Evolutionary conservation across 2,888 invertebrate species (phyloP), one percentile per base, ranked within the genome.

Genomic region (Nineta flava): DNA sequence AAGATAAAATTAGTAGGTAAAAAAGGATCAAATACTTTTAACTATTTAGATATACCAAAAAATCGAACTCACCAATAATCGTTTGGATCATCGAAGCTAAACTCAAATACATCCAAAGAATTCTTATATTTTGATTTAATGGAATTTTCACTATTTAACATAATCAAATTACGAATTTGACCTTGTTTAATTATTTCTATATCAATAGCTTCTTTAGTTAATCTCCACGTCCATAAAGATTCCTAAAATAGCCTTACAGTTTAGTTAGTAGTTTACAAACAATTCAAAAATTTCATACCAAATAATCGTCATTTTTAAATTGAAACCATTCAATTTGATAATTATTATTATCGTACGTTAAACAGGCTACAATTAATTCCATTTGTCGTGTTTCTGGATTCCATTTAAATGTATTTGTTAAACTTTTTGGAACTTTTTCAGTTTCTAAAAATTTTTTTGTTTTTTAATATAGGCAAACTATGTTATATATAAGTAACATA

Each of bases 81-180:
- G 9, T 55, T 49, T 21, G 46, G 51, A 43, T 59, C 54, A 15
- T 38, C 38, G 43, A 64, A 53, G 21, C 49, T 53, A 51, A 68
- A 63, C 19, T 62, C 59, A 49, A 66, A 69, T 38, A 69, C 52
- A 53, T 65, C 61, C 3, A 62, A 57, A 4, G 55, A 47, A 5
- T 59, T 51, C 2, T 50, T 51, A 5, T 55, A 54, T 3, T 53
- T 53, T 31, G 52, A 51, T 2, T 47, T 16, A 19, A 19, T 19
- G 2, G 19, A 19, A 31, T 51, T 52, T 10, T 53, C 50, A 40
- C 62, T 53, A 38, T 56, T 52, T 6, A 62, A 40, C n/a, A 65
- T 43, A 32, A 66, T 42, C 26, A 64, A 47, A 52, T 62, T 58
- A 50, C 60, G 54, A 15, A 57, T 53, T n/a, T 53, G 47, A 12